These are phyloP conservation scores for Apocrypta bakeri DNA, from an alignment of 1,140 invertebrate species.

Conservation along the genomic window DNA sequence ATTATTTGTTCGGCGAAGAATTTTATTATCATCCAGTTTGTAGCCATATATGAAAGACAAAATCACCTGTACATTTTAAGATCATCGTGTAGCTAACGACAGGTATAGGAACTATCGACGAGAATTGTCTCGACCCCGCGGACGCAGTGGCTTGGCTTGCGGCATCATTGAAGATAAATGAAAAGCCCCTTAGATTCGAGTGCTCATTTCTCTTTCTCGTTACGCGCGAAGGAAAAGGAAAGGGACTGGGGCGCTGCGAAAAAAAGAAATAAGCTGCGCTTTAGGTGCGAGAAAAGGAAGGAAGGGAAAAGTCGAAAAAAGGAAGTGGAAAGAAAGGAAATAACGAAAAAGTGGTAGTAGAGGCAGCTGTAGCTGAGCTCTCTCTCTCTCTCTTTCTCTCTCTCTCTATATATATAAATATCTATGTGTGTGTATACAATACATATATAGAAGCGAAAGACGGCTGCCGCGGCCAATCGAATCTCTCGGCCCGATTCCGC, in stretches of 20 bases:
- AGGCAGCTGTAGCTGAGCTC: background rate
- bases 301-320: constrained; percentile 12
- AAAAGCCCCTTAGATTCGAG: constrained; percentile 33
- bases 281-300: background rate
- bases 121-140: background rate
- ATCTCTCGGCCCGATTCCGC: constrained; percentile 47
- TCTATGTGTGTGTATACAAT: too few species aligned
- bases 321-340: constrained; percentile 21
- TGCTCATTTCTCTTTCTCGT: constrained; percentile 37
- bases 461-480: constrained; percentile 39
- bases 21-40: background rate
- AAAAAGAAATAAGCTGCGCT: background rate
- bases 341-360: constrained; percentile 51
- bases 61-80: too few species aligned
- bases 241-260: background rate
- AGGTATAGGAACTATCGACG: background rate
- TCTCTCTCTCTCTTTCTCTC: too few species aligned
- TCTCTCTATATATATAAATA: background rate
- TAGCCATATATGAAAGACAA: too few species aligned
- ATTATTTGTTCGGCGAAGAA: background rate
- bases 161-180: constrained; percentile 33
- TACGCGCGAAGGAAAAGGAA: constrained; percentile 5
- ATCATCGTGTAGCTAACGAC: background rate
- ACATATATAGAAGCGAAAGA: background rate
- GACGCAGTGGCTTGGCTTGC: background rate